Conservation (phyloP, 1,140 invertebrate species). For the Coboldia fuscipes region DNA sequence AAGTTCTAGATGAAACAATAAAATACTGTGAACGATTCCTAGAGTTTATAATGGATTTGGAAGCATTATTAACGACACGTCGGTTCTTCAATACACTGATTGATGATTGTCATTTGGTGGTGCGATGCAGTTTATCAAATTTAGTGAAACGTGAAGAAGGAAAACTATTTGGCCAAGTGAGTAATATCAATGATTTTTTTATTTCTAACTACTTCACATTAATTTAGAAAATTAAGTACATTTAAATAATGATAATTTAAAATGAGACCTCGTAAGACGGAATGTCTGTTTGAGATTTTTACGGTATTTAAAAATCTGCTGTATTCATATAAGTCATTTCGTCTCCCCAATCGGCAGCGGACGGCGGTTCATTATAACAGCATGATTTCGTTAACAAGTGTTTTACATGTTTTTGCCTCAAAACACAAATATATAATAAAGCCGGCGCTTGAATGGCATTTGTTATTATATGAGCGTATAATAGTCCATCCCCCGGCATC, state of each 20-base stretch:
- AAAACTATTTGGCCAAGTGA: constrained; percentile 75
- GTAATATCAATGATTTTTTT: constrained; percentile 10
- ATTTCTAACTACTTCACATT: no score
- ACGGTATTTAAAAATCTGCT: constrained; percentile 30
- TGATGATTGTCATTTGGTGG: constrained; percentile 86
- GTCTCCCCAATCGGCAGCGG: constrained; percentile 58
- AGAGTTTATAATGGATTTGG: constrained; percentile 89
- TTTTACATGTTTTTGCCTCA: constrained; percentile 51
- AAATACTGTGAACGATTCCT: constrained; percentile 89
- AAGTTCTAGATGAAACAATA: constrained; percentile 27
- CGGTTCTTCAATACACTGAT: constrained; percentile 93
- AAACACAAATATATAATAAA: constrained; percentile 50
- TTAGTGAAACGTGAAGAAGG: constrained; percentile 61
- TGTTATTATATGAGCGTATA: constrained; percentile 48
- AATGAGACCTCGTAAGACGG: background rate
- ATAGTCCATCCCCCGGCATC: constrained; percentile 40
- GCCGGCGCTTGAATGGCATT: constrained; percentile 50
- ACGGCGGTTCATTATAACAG: constrained; percentile 39
- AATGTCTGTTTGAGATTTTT: background rate
- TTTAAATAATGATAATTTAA: no score
- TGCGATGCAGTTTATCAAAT: constrained; percentile 64
- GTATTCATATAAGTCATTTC: constrained; percentile 67
- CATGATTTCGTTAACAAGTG: constrained; percentile 56
- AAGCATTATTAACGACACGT: constrained; percentile 82
- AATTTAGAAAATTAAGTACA: no score